These are phyloP conservation scores for Timema cristinae DNA, from an alignment of 2,888 invertebrate genomes.

Conservation along the genomic window DNA sequence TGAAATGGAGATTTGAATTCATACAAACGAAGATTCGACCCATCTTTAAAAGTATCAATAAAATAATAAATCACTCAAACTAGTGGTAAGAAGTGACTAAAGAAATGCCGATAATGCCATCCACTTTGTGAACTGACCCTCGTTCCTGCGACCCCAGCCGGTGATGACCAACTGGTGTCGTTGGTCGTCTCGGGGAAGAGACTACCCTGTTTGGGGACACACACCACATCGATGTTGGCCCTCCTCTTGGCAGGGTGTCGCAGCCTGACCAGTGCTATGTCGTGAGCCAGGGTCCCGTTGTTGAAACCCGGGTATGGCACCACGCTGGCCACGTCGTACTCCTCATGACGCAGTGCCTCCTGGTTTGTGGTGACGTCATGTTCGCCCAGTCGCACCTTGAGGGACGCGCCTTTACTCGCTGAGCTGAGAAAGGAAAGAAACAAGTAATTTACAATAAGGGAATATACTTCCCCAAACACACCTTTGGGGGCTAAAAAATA, in stretches of 20 bases:
- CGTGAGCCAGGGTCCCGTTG: constrained; percentile 42
- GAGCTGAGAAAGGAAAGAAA: constrained; percentile 9
- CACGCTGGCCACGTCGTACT: constrained; percentile 38
- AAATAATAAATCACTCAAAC: too few relatives aligned
- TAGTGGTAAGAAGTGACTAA: too few relatives aligned
- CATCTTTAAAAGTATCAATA: too few relatives aligned
- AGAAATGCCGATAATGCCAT: too few relatives aligned
- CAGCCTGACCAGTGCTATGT: constrained; percentile 43
- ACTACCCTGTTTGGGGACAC: constrained; percentile 38
- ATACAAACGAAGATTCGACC: background rate
- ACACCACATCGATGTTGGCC: constrained; percentile 43
- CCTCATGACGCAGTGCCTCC: constrained; percentile 43
- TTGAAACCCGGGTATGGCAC: constrained; percentile 42
- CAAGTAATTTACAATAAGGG: background rate
- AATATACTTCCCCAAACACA: constrained; percentile 11
- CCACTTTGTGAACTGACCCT: constrained; percentile 37
- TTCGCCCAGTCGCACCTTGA: constrained; percentile 46
- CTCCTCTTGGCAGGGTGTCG: constrained; percentile 34
- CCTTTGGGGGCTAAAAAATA: background rate
- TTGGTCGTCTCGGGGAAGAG: constrained; percentile 31
- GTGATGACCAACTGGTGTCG: constrained; percentile 42
- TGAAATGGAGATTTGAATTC: background rate
- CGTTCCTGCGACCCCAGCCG: constrained; percentile 45
- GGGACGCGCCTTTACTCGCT: constrained; percentile 18
- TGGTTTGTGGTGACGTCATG: constrained; percentile 43